These are phyloP conservation scores for Protobothrops flavoviridis DNA, from an alignment of 2,113 vertebrate genomes.

Conservation along the genomic window DNA sequence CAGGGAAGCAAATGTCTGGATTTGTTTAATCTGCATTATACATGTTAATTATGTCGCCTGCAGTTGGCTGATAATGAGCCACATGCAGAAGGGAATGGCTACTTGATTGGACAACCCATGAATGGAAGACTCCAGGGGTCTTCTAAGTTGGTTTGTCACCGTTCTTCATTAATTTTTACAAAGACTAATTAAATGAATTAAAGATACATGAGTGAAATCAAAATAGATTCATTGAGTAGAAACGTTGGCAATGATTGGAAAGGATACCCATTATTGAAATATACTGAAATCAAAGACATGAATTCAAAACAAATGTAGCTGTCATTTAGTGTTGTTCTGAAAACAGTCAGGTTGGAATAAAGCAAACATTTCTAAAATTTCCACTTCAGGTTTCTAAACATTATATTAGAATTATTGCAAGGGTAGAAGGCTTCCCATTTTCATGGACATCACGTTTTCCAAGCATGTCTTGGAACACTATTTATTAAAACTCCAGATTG, in stretches of 20 bases:
- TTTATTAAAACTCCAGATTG: neutral
- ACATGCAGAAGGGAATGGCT: constrained; percentile 12
- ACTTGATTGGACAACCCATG: constrained; percentile 26
- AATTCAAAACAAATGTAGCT: neutral
- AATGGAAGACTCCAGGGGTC: constrained; percentile 26
- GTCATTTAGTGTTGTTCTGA: neutral
- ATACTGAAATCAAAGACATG: neutral
- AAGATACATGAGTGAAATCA: constrained; percentile 25
- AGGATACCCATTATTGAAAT: neutral
- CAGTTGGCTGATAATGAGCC: constrained; percentile 38
- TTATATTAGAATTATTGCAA: neutral
- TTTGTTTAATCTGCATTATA: constrained; percentile 38
- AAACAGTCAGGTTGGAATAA: neutral
- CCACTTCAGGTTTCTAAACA: neutral
- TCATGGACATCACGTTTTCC: neutral
- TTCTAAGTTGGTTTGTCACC: constrained; percentile 16
- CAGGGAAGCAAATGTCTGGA: constrained; percentile 33
- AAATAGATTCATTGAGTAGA: constrained; percentile 23
- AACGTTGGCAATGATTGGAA: constrained; percentile 24
- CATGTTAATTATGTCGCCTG: constrained; percentile 37
- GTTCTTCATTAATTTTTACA: constrained; percentile 24
- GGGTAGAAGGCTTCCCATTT: neutral
- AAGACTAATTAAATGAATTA: constrained; percentile 35
- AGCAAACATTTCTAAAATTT: neutral
- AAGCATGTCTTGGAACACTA: neutral